These are phyloP conservation scores for Volucella inflata DNA, from an alignment of 2,888 invertebrate species.

Conservation along the genomic window DNA sequence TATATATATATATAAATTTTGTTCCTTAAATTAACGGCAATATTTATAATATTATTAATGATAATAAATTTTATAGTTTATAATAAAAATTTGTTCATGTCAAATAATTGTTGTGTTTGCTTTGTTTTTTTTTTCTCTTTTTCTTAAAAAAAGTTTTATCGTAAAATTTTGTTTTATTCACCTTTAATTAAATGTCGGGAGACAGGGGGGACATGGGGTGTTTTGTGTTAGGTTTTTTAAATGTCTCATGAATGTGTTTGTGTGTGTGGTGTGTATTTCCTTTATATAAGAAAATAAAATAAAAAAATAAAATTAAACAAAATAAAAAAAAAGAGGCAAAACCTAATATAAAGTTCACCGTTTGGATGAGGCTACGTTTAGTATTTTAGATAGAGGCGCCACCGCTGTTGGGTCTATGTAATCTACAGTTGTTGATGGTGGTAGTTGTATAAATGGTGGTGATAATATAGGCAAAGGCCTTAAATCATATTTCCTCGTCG, in stretches of 20 bases:
- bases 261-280: conserved; percentile 49
- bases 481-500: conserved; percentile 34
- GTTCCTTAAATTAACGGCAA: conserved; percentile 68
- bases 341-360: conserved; percentile 73
- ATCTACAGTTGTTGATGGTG: conserved; percentile 44
- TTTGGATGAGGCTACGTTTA: conserved; percentile 43
- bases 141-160: conserved; percentile 28
- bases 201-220: not conserved
- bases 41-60: conserved; percentile 72
- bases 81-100: conserved; percentile 69
- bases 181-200: conserved; percentile 21
- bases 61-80: conserved; percentile 70
- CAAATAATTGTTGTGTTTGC: conserved; percentile 23
- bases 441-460: conserved; percentile 20
- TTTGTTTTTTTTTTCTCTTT: conserved; percentile 29
- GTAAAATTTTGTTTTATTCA: conserved; percentile 17
- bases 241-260: conserved; percentile 60
- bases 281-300: conserved; percentile 71
- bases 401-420: conserved; percentile 25
- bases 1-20: conserved; percentile 60
- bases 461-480: conserved; percentile 73
- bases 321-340: conserved; percentile 45
- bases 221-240: conserved; percentile 57
- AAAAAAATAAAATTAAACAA: conserved; percentile 68
- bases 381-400: conserved; percentile 32